These are phyloP conservation scores for Magallana gigas DNA, from an alignment of 1,140 invertebrate genomes.

Conservation along the genomic window DNA sequence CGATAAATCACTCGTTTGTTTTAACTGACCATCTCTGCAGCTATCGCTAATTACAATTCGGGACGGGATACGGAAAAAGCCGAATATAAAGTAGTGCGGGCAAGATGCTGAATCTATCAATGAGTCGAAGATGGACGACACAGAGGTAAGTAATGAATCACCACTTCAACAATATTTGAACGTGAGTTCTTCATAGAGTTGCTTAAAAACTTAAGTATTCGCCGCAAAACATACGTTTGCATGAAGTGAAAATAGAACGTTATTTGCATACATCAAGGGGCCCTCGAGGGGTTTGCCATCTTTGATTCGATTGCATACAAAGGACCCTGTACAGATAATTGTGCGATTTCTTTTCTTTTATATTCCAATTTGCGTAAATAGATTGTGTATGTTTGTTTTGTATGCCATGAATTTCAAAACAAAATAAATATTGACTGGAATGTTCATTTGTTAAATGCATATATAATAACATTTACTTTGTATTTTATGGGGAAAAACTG, in stretches of 20 bases:
- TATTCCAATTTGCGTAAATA: too few relatives aligned
- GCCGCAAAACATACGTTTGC: neutral
- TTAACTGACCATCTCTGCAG: neutral
- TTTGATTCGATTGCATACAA: too few relatives aligned
- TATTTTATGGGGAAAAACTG: neutral
- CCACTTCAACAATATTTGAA: neutral
- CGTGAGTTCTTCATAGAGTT: neutral
- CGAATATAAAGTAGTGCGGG: neutral
- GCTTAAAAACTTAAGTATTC: neutral
- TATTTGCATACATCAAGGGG: neutral
- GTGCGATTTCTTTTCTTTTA: too few relatives aligned
- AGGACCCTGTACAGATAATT: neutral
- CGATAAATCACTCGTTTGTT: neutral
- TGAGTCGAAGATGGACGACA: neutral
- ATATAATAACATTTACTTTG: neutral
- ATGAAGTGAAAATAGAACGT: neutral
- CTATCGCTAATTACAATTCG: neutral
- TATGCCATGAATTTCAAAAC: neutral
- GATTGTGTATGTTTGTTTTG: neutral
- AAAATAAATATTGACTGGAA: neutral
- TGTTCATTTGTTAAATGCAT: neutral
- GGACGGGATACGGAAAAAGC: neutral
- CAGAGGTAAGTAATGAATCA: neutral
- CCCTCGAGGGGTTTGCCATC: neutral
- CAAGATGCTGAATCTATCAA: neutral